A percentile compares a stretch with the other conserved stretches of the same genome.
Evolutionary conservation across 2,797 vertebrate genomes (phyloP).

Genomic region (Fistularia tabacaria): DNA sequence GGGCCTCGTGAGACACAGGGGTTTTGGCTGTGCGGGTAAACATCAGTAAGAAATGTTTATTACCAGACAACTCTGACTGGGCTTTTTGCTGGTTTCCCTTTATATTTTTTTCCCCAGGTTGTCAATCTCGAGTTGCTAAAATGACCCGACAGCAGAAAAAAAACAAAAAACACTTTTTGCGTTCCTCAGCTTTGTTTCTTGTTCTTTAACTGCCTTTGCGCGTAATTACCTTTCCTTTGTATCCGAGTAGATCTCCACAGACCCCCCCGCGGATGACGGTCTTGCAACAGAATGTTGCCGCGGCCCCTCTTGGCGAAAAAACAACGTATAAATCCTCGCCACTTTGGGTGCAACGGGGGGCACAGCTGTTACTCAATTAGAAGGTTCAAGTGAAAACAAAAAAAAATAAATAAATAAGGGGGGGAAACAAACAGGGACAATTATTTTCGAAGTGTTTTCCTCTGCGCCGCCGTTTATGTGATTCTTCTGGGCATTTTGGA

Average conservation of each 20-base stretch:
- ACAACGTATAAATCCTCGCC: slow-evolving; percentile 22
- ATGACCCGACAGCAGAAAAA: no score
- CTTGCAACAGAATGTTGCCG: slow-evolving; percentile 17
- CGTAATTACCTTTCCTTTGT: no score
- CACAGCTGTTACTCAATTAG: slow-evolving; percentile 57
- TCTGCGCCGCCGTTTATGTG: slow-evolving; percentile 61
- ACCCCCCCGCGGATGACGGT: neutral
- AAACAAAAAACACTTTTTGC: no score
- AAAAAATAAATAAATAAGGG: slow-evolving; percentile 2
- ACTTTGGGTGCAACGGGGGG: slow-evolving; percentile 31
- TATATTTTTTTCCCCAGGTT: no score
- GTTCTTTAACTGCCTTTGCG: no score
- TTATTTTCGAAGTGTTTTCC: slow-evolving; percentile 73
- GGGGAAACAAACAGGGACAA: slow-evolving; percentile 53
- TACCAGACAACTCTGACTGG: slow-evolving; percentile 4
- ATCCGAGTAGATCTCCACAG: no score
- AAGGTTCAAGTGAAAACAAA: slow-evolving; percentile 64
- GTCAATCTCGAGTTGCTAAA: no score
- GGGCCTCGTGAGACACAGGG: slow-evolving; percentile 47
- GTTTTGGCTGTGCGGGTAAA: slow-evolving; percentile 30
- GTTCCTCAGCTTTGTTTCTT: no score
- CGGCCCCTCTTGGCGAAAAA: slow-evolving; percentile 14
- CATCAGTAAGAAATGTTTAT: slow-evolving; percentile 24
- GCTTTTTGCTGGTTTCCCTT: slow-evolving; percentile 11
- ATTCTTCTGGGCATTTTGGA: slow-evolving; percentile 74